phyloP scores from a whole-genome alignment of 2,797 vertebrate species.

The Ara ararauna region DNA sequence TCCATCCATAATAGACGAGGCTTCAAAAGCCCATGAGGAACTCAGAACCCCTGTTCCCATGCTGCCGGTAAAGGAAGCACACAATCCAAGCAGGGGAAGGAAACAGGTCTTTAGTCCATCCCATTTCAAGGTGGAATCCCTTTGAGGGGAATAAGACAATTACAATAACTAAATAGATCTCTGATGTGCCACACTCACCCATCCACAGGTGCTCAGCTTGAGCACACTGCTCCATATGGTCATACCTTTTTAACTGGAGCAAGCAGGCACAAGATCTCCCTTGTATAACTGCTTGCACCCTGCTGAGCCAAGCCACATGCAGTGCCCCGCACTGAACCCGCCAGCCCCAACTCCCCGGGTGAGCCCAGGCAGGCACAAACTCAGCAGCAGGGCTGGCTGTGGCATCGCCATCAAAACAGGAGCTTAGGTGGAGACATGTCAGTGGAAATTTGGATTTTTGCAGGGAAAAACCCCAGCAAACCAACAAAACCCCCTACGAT shows the following conservation, averaged over 20 bases:
- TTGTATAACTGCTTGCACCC: neutral
- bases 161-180: rapidly evolving
- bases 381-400: neutral
- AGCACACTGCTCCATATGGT: rapidly evolving
- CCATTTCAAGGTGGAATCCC: neutral
- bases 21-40: neutral
- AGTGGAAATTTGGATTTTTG: neutral
- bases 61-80: rapidly evolving
- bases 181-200: neutral
- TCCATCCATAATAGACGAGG: rapidly evolving
- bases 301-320: neutral
- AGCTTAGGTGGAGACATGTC: neutral
- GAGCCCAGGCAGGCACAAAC: neutral
- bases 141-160: neutral
- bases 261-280: neutral
- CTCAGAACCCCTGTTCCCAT: neutral
- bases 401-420: neutral
- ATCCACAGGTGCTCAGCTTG: rapidly evolving
- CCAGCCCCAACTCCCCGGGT: neutral
- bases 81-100: rapidly evolving
- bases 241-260: neutral
- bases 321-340: neutral
- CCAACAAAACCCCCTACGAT: neutral
- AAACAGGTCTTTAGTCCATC: neutral
- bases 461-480: neutral